Base-by-base conservation (phyloP, 2,888 invertebrate species). In the Thymelicus sylvestris region DNA sequence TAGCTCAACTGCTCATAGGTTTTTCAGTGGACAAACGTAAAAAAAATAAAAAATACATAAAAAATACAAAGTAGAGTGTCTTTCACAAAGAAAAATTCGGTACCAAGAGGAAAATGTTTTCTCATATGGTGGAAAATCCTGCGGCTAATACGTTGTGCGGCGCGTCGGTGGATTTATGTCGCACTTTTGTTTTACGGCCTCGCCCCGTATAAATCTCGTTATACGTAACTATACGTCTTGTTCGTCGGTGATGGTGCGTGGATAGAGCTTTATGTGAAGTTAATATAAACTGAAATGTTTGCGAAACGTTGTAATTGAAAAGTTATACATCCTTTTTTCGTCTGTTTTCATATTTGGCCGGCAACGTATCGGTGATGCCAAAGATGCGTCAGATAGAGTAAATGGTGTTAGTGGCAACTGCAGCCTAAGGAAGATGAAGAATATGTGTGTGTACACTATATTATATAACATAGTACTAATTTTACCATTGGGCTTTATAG, bases 91-190 rank as follows among this genome's bases (percentile, higher is more conserved):
- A 78, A 81, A 81, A 84, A 81, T 78, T 72, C 81, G 79, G 76
- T 76, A 73, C 77, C 78, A 78, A 78, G 81, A 83, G 86, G 86
- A 90, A 91, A 92, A 91, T 88, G 84, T 91, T 91, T 88, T 89
- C 92, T 91, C 92, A 92, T 91, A 92, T 92, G 92, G 86, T 83
- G 86, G 87, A 85, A 92, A 92, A 91, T 87, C 87, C 87, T 80
- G 83, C 79, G 81, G 89, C 85, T 89, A 89, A 88, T 88, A 86
- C 91, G 89, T 89, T 87, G 80, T 81, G 78, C 83, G 83, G 86
- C 85, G 83, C 84, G 79, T 82, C 80, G 81, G 86, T 81, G 85
- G 86, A 89, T 90, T 91, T 91, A 90, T 86, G 87, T 85, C 86
- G 84, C 84, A 86, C 89, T 91, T 91, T 90, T 92, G 90, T 92